Evolutionary conservation across 2,113 vertebrate genomes (phyloP).

Genomic region (Puntigrus tetrazona): DNA sequence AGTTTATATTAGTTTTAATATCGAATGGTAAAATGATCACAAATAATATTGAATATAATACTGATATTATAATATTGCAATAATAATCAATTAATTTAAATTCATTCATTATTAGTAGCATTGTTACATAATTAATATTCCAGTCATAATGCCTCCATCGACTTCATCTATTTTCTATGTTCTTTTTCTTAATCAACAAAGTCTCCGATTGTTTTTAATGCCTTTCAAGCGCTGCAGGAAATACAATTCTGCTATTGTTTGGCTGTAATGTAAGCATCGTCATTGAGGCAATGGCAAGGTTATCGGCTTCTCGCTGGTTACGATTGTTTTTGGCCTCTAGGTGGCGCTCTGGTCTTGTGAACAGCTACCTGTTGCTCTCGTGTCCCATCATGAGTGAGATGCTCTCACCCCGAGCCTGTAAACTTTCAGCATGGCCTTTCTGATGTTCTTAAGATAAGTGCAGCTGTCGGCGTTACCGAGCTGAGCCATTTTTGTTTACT

Average conservation of each 20-base stretch:
- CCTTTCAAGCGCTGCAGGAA: not conserved
- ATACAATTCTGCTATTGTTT: not conserved
- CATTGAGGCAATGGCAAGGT: not conserved
- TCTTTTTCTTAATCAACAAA: not conserved
- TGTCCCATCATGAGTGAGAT: not conserved
- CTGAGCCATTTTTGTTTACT: not conserved
- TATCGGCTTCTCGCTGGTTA: not conserved
- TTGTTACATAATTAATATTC: no score
- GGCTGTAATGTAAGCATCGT: not conserved
- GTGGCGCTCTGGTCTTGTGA: slow-evolving; percentile 54
- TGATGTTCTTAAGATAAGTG: not conserved
- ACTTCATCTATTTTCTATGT: no score
- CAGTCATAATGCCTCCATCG: no score
- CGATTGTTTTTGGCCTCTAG: slow-evolving; percentile 42
- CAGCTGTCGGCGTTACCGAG: not conserved
- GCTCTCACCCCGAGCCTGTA: not conserved
- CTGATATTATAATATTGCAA: no score
- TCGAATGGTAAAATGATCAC: not conserved
- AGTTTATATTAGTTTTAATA: not conserved
- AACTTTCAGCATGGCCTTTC: not conserved
- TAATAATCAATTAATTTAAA: no score
- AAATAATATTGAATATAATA: not conserved
- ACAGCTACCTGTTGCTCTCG: slow-evolving; percentile 60
- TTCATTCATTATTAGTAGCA: no score
- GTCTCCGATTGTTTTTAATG: not conserved